phyloP scores from a whole-genome alignment of 2,888 invertebrate genomes.

The Ypsolopha sequella region DNA sequence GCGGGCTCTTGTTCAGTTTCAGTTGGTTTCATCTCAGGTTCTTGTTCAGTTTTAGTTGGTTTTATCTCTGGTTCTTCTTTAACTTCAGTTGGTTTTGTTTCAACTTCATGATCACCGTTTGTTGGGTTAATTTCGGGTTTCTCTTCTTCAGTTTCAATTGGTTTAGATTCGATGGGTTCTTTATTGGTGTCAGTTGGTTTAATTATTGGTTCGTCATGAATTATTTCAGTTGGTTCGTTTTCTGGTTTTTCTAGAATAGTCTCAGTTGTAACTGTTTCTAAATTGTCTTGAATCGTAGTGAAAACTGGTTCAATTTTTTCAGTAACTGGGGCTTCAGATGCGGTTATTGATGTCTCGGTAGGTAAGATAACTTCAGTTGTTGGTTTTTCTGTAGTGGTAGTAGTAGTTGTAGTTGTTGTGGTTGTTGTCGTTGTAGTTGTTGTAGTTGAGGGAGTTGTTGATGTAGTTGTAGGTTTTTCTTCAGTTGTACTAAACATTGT shows the following conservation, averaged over 20 bases:
- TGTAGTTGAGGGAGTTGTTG: constrained; percentile 19
- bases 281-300: constrained; percentile 8
- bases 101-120: no score
- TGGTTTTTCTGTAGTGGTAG: constrained; percentile 11
- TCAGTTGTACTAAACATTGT: constrained; percentile 23
- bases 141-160: constrained; percentile 7
- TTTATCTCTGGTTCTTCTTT: constrained; percentile 8
- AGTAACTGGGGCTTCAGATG: constrained; percentile 1
- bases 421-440: constrained; percentile 16
- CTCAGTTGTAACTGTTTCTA: constrained; percentile 13
- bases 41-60: constrained; percentile 7
- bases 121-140: no score
- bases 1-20: constrained; percentile 5
- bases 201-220: constrained; percentile 7
- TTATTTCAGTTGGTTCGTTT: constrained; percentile 10
- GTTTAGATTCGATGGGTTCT: no score
- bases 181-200: constrained; percentile 6
- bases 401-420: constrained; percentile 18
- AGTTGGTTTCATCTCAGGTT: no score
- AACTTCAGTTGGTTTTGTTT: constrained; percentile 11
- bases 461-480: constrained; percentile 20
- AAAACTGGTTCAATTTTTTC: not conserved
- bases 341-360: not conserved
- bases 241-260: constrained; percentile 5
- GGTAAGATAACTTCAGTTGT: not conserved